Conservation (phyloP, 2,113 vertebrate genomes). For the Dunckerocampus dactyliophorus region DNA sequence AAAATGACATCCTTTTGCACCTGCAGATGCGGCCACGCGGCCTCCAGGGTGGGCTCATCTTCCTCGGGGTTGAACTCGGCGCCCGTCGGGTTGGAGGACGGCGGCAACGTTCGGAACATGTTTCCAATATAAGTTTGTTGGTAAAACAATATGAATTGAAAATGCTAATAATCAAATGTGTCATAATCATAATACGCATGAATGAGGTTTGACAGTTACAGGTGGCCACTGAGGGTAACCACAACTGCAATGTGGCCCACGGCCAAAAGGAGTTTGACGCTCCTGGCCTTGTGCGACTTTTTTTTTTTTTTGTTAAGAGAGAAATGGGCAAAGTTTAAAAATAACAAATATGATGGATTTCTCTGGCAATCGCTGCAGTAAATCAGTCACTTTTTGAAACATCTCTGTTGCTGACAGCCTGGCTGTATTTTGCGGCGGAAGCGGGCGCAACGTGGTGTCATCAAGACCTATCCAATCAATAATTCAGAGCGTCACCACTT, state of each 20-base stretch:
- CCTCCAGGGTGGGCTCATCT: conserved; percentile 96
- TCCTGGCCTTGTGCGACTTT: no score
- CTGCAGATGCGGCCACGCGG: conserved; percentile 98
- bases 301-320: no score
- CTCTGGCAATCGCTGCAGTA: neutral
- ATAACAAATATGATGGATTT: no score
- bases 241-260: no score
- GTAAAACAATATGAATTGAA: no score
- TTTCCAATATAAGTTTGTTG: conserved; percentile 64
- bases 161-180: no score
- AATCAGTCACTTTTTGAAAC: neutral
- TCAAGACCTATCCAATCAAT: conserved; percentile 1
- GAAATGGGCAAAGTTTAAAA: no score
- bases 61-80: conserved; percentile 99
- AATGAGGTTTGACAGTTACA: no score
- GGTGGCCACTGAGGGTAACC: no score
- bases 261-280: no score
- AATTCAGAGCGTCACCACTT: neutral
- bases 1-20: conserved; percentile 58
- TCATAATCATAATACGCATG: no score
- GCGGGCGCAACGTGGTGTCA: neutral
- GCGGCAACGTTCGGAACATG: conserved; percentile 96
- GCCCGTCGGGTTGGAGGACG: conserved; percentile 98
- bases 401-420: neutral
- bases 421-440: no score